Evolutionary conservation across 2,888 invertebrate species (phyloP).

Genomic region (Masnerella sp.): DNA sequence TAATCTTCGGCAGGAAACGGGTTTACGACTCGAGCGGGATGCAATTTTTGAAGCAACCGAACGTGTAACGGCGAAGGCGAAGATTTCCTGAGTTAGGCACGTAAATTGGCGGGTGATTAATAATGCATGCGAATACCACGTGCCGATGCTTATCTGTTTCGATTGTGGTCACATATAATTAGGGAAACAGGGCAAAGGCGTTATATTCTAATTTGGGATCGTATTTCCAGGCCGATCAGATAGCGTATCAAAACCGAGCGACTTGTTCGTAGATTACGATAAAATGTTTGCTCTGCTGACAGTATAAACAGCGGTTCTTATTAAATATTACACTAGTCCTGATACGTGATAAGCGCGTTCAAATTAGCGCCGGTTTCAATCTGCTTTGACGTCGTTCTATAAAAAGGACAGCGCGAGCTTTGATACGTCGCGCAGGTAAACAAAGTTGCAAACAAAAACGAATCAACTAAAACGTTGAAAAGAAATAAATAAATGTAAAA

Average conservation of each 20-base stretch:
- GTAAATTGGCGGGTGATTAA: constrained; percentile 31
- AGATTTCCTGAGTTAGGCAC: constrained; percentile 16
- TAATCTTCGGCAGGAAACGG: neutral
- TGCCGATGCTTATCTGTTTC: constrained; percentile 45
- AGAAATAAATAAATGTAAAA: no score
- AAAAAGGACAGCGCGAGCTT: no score
- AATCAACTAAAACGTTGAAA: no score
- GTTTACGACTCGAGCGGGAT: no score
- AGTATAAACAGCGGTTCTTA: constrained; percentile 28
- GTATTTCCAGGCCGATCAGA: constrained; percentile 44
- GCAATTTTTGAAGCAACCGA: neutral
- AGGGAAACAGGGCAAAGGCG: constrained; percentile 48
- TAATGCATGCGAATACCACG: constrained; percentile 27
- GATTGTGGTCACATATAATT: constrained; percentile 52
- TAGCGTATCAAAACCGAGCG: constrained; percentile 27
- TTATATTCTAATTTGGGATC: constrained; percentile 45
- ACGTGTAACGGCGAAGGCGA: no score
- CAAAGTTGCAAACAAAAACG: no score
- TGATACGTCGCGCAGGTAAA: no score
- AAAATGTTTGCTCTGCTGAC: constrained; percentile 23
- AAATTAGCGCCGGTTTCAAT: no score
- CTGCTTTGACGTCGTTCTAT: no score
- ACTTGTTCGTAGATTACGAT: constrained; percentile 31
- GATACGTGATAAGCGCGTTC: no score
- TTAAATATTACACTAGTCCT: constrained; percentile 2